Percentiles rank a stretch among this genome's conserved stretches.
Evolutionary conservation across 2,797 vertebrate genomes (phyloP).

Genomic region (Phataginus tricuspis): DNA sequence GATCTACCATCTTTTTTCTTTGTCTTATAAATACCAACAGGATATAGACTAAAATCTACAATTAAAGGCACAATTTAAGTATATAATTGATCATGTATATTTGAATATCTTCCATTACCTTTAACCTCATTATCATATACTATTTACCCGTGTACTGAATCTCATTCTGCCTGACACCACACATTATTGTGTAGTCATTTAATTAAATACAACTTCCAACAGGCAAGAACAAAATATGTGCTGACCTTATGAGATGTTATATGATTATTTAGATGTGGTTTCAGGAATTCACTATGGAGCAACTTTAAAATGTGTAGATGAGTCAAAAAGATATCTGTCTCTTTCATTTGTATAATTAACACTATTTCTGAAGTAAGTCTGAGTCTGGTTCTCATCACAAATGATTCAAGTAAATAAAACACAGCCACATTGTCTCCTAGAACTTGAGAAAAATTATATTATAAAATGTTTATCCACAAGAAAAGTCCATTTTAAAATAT

Average conservation of each 20-base stretch:
- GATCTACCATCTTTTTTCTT: neutral
- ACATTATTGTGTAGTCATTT: neutral
- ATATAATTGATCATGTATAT: neutral
- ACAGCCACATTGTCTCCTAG: constrained; percentile 79
- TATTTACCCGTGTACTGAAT: neutral
- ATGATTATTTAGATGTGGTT: constrained; percentile 33
- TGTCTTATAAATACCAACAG: neutral
- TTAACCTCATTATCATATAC: neutral
- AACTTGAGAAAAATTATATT: constrained; percentile 74
- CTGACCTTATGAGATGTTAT: neutral
- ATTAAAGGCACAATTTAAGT: neutral
- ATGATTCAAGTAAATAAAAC: constrained; percentile 79
- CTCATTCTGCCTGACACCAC: neutral
- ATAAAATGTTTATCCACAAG: constrained; percentile 77
- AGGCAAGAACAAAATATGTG: neutral
- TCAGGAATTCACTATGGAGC: constrained; percentile 8
- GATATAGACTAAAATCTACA: neutral
- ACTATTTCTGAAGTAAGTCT: constrained; percentile 73
- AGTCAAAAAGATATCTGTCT: constrained; percentile 56
- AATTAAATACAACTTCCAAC: neutral
- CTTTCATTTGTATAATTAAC: constrained; percentile 79
- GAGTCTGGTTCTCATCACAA: constrained; percentile 80
- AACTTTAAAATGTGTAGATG: constrained; percentile 44
- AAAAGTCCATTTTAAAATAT: constrained; percentile 74
- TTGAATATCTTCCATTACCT: neutral